phyloP scores from a whole-genome alignment of 2,113 vertebrate genomes.

The Chrysochloris asiatica region DNA sequence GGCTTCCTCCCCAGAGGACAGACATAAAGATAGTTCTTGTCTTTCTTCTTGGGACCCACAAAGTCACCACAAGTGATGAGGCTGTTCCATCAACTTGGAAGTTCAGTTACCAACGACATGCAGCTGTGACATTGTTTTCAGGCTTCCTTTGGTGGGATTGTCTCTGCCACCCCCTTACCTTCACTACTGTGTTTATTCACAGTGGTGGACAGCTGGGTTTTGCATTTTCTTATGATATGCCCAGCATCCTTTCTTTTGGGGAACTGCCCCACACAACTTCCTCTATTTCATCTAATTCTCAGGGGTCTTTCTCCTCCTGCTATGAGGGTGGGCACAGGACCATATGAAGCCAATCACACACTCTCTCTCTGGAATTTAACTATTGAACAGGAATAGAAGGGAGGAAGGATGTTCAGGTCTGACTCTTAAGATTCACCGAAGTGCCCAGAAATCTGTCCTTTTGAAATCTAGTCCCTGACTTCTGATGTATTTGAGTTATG shows the following conservation, averaged over 20 bases:
- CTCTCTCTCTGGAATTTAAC: background rate
- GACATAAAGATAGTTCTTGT: background rate
- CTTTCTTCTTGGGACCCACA: background rate
- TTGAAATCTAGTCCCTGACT: too few relatives aligned
- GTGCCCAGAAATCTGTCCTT: background rate
- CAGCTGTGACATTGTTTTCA: background rate
- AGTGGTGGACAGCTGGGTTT: background rate
- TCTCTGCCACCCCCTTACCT: background rate
- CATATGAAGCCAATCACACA: background rate
- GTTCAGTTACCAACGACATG: background rate
- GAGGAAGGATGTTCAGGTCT: background rate
- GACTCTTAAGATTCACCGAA: background rate
- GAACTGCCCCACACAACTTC: background rate
- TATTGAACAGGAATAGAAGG: background rate
- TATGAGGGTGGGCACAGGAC: background rate
- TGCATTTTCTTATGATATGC: background rate
- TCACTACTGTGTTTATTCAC: background rate
- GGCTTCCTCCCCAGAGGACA: background rate
- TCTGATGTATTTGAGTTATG: background rate
- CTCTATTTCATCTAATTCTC: background rate
- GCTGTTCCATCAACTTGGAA: background rate
- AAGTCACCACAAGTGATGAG: background rate
- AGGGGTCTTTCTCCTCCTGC: background rate
- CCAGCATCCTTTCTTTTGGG: background rate
- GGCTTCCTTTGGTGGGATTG: background rate